These are phyloP conservation scores for Lamprotornis superbus DNA, from an alignment of 2,113 vertebrate species.

Conservation along the genomic window DNA sequence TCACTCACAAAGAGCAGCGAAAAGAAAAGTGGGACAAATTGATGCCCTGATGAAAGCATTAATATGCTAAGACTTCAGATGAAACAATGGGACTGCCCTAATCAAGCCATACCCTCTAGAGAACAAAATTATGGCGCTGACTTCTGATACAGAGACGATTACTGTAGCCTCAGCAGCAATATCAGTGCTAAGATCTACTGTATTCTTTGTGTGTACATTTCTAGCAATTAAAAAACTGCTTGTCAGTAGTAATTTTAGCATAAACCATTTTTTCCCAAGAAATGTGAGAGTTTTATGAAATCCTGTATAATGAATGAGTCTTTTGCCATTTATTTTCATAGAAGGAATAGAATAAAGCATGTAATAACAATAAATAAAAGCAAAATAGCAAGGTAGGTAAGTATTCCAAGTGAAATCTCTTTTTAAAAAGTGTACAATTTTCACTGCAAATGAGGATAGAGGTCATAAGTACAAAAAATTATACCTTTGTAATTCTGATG, in stretches of 20 bases:
- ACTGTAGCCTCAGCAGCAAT: not conserved
- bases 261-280: constrained; percentile 10
- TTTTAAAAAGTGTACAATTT: not conserved
- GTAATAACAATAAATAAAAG: constrained; percentile 54
- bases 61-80: constrained; percentile 53
- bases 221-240: constrained; percentile 56
- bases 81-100: constrained; percentile 47
- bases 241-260: constrained; percentile 34
- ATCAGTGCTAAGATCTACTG: not conserved
- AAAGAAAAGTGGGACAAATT: constrained; percentile 57
- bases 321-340: constrained; percentile 49
- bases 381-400: constrained; percentile 50
- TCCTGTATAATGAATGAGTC: constrained; percentile 40
- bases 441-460: constrained; percentile 12
- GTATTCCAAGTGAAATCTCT: constrained; percentile 28
- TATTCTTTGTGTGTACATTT: constrained; percentile 9
- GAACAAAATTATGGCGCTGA: not conserved
- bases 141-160: constrained; percentile 20
- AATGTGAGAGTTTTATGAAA: constrained; percentile 33
- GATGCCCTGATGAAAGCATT: constrained; percentile 57
- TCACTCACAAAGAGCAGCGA: constrained; percentile 49
- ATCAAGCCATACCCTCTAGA: not conserved
- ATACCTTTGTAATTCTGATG: constrained; percentile 31
- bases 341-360: constrained; percentile 39
- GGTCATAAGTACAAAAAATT: constrained; percentile 32